phyloP scores from a whole-genome alignment of 2,797 vertebrate genomes.

The Falco rusticolus region DNA sequence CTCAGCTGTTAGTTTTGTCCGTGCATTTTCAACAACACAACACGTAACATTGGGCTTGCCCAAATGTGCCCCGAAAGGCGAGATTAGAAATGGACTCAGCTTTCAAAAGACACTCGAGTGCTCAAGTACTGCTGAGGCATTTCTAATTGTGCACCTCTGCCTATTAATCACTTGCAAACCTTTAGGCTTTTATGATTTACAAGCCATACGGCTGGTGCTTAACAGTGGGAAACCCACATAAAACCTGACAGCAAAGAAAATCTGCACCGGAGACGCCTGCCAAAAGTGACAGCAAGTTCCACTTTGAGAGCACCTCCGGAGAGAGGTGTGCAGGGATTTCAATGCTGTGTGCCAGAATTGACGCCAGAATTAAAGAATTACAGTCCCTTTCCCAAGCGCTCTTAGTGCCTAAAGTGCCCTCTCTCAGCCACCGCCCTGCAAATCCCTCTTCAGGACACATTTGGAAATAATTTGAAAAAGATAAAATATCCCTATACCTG shows the following conservation, averaged over 20 bases:
- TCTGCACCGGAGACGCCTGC: background rate
- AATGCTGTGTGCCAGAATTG: background rate
- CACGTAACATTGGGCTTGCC: accelerated
- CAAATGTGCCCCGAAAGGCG: background rate
- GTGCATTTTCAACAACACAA: accelerated
- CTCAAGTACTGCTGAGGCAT: background rate
- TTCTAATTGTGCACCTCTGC: background rate
- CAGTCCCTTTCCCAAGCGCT: background rate
- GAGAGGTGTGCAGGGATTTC: background rate
- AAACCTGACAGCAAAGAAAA: conserved; percentile 44
- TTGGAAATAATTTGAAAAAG: conserved; percentile 78
- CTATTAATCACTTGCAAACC: conserved; percentile 6
- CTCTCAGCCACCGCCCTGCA: background rate
- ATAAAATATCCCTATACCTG: conserved; percentile 77
- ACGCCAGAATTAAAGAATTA: background rate
- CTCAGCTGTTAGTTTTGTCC: background rate
- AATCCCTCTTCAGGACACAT: conserved; percentile 65
- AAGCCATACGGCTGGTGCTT: conserved; percentile 13
- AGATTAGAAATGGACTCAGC: background rate
- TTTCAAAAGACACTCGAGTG: background rate
- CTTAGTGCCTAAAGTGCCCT: background rate
- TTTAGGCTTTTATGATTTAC: conserved; percentile 30
- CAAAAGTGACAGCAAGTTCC: conserved; percentile 26
- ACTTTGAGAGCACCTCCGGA: background rate
- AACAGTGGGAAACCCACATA: conserved; percentile 25